A percentile compares a stretch with the other conserved stretches of the same genome.
phyloP scores from a whole-genome alignment of 2,797 vertebrate species.

The Sebastolobus alascanus region DNA sequence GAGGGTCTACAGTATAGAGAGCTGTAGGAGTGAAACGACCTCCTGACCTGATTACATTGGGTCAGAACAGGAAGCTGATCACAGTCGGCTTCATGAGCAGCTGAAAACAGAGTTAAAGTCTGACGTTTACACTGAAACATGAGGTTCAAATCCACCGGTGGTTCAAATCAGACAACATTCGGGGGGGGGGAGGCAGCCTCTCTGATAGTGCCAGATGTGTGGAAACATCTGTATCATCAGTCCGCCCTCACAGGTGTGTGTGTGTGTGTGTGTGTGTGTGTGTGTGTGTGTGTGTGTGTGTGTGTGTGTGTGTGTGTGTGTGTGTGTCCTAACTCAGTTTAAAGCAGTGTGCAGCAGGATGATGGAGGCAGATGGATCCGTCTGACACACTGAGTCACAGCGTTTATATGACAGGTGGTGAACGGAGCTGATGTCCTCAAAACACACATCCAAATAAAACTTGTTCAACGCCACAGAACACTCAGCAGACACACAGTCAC shows the following conservation, averaged over 20 bases:
- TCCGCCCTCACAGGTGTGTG: constrained; percentile 25
- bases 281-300: neutral
- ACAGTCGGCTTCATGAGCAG: no score
- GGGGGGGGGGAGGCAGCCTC: no score
- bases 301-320: constrained; percentile 7
- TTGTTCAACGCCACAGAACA: neutral
- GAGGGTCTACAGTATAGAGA: no score
- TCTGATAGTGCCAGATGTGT: neutral
- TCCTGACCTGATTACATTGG: no score
- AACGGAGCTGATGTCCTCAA: constrained; percentile 59
- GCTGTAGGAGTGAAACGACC: no score
- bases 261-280: neutral
- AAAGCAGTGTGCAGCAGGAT: constrained; percentile 49
- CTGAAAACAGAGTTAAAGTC: no score
- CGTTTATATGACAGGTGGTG: constrained; percentile 66
- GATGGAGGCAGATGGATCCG: constrained; percentile 58
- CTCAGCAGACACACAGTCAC: constrained; percentile 7
- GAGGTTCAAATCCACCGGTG: no score
- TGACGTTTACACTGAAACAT: no score
- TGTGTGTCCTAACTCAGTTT: no score
- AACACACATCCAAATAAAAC: constrained; percentile 48
- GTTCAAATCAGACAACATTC: no score
- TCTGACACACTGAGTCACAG: constrained; percentile 61
- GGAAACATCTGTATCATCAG: constrained; percentile 20
- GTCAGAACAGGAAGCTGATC: no score